Conservation (phyloP, 2,797 vertebrate genomes). For the Falco novaeseelandiae region DNA sequence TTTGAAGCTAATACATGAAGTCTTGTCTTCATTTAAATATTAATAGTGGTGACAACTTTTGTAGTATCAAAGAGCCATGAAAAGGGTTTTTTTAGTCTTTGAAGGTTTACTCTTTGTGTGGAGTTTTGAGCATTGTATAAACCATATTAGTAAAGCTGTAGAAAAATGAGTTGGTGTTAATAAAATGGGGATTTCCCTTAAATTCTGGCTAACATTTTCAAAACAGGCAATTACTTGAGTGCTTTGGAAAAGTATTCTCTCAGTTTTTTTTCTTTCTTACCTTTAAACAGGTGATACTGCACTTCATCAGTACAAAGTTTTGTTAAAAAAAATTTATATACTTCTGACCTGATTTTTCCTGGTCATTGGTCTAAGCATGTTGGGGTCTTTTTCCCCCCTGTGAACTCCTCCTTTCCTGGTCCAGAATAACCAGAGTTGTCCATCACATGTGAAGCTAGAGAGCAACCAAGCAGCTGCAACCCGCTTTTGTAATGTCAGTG, state of each 20-base stretch:
- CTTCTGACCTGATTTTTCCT: not conserved
- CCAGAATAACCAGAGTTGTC: not conserved
- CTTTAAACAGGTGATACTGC: not conserved
- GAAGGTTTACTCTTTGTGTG: not conserved
- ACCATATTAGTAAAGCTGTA: not conserved
- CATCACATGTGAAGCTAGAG: not conserved
- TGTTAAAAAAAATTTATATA: not conserved
- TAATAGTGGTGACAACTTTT: not conserved
- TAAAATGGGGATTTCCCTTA: not conserved
- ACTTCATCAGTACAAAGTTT: not conserved
- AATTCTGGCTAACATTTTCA: not conserved
- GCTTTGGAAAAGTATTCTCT: not conserved
- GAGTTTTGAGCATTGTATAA: not conserved
- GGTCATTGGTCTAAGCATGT: not conserved
- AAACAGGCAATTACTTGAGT: not conserved
- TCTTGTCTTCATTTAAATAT: not conserved
- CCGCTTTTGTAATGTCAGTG: not conserved
- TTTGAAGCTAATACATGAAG: not conserved
- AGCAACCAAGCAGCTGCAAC: not conserved
- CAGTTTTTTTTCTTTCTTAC: not conserved
- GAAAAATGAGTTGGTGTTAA: not conserved
- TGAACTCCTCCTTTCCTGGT: not conserved
- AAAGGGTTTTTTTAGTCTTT: not conserved
- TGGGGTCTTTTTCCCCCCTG: rapidly evolving
- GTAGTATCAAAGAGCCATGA: not conserved